Base-by-base conservation (phyloP, 2,797 vertebrate genomes). In the Micrastur ruficollis region DNA sequence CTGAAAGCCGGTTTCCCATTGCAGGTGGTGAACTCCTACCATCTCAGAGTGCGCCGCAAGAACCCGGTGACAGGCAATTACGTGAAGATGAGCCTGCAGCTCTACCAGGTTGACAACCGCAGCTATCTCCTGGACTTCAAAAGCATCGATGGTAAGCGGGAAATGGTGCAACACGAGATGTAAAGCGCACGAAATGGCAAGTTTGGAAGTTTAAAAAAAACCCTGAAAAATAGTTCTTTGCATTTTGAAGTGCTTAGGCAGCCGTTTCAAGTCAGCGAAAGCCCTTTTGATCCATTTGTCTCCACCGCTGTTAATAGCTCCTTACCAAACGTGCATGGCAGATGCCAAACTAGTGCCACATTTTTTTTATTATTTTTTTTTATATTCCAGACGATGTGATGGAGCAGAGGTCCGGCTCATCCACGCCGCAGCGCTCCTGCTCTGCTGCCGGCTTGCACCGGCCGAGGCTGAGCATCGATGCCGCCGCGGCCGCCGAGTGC, bases 61-160 rank as follows among this genome's bases (percentile, higher is more conserved):
- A 99, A 99, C 95, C 99, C 99, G 0, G 99, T 99, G 55, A 99
- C 99, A 0, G 99, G 99, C n/a, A 99, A 99, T 96, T 98, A 99
- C 27, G 99, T 99, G 97, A 99, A 99, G 97, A 99, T 99, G 99
- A 99, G 99, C 93, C 98, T 99, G 85, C 99, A 99, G 96, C 99
- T 99, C 32, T 99, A 99, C 97, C 99, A 99, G 97, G 99, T 99
- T 96, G 99, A 99, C 98, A 99, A 98, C 96, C 99, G 99, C 95
- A 99, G 99, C 95, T 99, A 99, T 96, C 99, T 99, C 88, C 98
- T 99, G 80, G 99, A 99, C 98, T 99, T 99, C 97, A 99, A 99
- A 97, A 99, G 99, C 98, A 99, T 99, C 1, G 99, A 99, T 83
- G 99, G 99, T 99, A 96, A 98, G 98, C 22, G 18, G 89, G 68